A percentile compares a stretch with the other conserved stretches of the same genome.
Conservation (phyloP, 2,797 vertebrate genomes). For the Meriones psammophilus region DNA sequence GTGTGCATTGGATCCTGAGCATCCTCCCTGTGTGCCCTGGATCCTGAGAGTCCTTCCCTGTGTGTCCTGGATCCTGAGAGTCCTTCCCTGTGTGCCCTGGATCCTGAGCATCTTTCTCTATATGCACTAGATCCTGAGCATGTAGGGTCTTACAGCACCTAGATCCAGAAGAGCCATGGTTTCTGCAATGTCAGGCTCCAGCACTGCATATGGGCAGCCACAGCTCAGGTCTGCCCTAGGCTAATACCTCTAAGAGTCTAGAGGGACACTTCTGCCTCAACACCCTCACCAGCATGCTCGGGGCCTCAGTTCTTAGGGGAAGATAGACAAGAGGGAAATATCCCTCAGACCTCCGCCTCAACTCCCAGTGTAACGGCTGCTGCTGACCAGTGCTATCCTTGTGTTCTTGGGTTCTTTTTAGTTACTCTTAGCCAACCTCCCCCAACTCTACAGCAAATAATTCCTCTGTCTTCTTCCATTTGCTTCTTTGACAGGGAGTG, state of each 20-base stretch:
- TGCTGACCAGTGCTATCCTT: background rate
- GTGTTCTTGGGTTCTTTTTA: background rate
- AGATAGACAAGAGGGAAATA: fast-evolving
- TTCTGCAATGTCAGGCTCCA: background rate
- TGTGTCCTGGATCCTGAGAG: background rate
- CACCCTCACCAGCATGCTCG: background rate
- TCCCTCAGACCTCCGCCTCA: background rate
- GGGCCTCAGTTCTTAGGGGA: background rate
- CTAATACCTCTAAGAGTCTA: background rate
- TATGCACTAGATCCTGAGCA: background rate
- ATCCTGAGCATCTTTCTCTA: background rate
- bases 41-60: too few relatives aligned
- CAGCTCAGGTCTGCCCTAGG: background rate
- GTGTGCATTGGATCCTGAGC: background rate
- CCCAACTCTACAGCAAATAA: background rate
- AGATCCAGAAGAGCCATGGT: too few relatives aligned
- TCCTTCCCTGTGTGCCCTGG: too few relatives aligned
- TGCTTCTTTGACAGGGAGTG: fast-evolving
- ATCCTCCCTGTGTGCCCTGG: too few relatives aligned
- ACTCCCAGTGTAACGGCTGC: background rate
- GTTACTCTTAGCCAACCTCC: background rate
- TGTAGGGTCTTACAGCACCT: too few relatives aligned
- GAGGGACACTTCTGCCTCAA: background rate
- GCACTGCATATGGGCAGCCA: too few relatives aligned
- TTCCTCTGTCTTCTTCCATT: background rate